These are phyloP conservation scores for Liolophura sinensis DNA, from an alignment of 1,140 invertebrate genomes.

Conservation along the genomic window DNA sequence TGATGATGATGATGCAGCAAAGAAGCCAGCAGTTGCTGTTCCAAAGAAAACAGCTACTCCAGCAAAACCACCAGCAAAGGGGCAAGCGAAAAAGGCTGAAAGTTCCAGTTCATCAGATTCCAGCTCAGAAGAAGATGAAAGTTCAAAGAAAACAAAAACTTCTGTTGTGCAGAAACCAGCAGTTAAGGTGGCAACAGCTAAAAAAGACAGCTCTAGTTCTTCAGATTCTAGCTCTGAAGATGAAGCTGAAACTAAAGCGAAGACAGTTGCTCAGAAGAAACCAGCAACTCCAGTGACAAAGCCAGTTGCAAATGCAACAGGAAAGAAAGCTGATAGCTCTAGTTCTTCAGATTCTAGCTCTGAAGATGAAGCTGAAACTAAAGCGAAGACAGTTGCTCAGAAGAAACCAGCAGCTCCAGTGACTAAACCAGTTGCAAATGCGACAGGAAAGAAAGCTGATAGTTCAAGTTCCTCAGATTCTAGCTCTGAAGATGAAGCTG, in stretches of 20 bases:
- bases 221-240: constrained; percentile 15
- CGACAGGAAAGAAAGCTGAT: neutral
- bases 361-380: constrained; percentile 18
- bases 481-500: too few relatives aligned
- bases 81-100: constrained; percentile 5
- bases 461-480: neutral
- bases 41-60: constrained; percentile 14
- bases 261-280: neutral
- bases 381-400: constrained; percentile 7
- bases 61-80: neutral
- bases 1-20: constrained; percentile 4
- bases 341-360: constrained; percentile 22
- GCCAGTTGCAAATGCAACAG: too few relatives aligned
- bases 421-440: neutral
- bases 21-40: constrained; percentile 12
- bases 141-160: constrained; percentile 1
- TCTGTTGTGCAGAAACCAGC: constrained; percentile 3
- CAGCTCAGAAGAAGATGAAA: constrained; percentile 16
- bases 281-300: constrained; percentile 10
- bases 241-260: constrained; percentile 5
- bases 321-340: neutral
- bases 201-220: constrained; percentile 4
- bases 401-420: constrained; percentile 10
- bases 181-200: neutral
- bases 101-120: constrained; percentile 10